These are phyloP conservation scores for Oligia fasciuncula DNA, from an alignment of 2,888 invertebrate species.

Conservation along the genomic window DNA sequence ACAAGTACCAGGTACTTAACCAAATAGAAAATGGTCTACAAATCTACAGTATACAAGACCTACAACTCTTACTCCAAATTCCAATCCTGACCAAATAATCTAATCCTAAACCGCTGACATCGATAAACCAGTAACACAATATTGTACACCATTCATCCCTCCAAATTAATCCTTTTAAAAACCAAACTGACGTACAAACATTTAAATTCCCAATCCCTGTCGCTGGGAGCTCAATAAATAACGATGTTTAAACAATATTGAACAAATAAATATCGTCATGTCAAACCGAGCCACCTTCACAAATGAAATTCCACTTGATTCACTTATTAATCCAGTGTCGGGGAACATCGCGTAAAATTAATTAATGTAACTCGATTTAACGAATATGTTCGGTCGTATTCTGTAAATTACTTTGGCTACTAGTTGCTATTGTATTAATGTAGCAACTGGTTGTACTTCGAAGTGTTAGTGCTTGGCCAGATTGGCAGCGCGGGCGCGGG, in stretches of 20 bases:
- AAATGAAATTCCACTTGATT: conserved; percentile 56
- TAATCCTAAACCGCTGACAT: not conserved
- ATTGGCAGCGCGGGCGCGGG: too few species aligned
- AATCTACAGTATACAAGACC: too few species aligned
- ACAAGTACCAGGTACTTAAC: too few species aligned
- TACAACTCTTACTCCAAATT: not conserved
- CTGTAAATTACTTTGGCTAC: conserved; percentile 8
- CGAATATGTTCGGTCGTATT: conserved; percentile 18
- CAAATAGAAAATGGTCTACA: too few species aligned
- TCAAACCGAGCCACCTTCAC: conserved; percentile 39
- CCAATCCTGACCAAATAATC: not conserved
- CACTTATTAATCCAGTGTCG: conserved; percentile 55
- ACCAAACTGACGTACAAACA: conserved; percentile 18
- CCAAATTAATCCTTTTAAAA: conserved; percentile 13
- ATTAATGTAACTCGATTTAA: conserved; percentile 49
- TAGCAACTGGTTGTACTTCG: not conserved
- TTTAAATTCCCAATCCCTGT: conserved; percentile 42
- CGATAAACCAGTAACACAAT: not conserved
- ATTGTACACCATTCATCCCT: conserved; percentile 1
- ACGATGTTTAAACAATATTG: conserved; percentile 57
- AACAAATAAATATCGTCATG: conserved; percentile 60
- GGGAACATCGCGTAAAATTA: conserved; percentile 45
- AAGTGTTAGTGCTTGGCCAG: too few species aligned
- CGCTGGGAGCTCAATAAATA: conserved; percentile 53
- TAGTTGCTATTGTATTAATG: conserved; percentile 6